phyloP scores from a whole-genome alignment of 2,797 vertebrate genomes.

The Macropodus opercularis region DNA sequence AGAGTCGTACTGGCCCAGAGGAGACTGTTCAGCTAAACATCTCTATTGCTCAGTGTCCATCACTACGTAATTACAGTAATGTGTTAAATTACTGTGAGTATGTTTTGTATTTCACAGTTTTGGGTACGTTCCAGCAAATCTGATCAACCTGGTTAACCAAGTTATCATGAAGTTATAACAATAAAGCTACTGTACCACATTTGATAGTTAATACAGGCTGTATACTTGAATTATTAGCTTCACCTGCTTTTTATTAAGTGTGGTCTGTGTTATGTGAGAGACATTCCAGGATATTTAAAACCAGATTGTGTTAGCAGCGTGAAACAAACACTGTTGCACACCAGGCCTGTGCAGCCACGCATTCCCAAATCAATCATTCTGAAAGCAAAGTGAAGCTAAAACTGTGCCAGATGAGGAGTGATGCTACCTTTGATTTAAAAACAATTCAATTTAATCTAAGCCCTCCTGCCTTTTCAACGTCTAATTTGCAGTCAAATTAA shows the following conservation, averaged over 20 bases:
- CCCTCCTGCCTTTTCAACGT: conserved; percentile 48
- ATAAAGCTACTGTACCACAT: neutral
- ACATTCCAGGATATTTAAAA: conserved; percentile 39
- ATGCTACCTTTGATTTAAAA: conserved; percentile 37
- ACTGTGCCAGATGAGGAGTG: conserved; percentile 38
- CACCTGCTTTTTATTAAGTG: conserved; percentile 41
- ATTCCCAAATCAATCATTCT: conserved; percentile 64
- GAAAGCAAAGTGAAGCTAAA: conserved; percentile 54
- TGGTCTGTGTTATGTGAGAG: conserved; percentile 24
- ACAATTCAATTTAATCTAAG: conserved; percentile 52
- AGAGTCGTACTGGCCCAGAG: conserved; percentile 11
- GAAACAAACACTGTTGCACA: conserved; percentile 32
- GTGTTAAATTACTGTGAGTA: conserved; percentile 38
- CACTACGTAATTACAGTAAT: conserved; percentile 32
- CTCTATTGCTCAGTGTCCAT: conserved; percentile 15
- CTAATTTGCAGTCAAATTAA: conserved; percentile 61
- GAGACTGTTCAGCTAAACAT: conserved; percentile 25
- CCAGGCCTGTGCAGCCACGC: conserved; percentile 54
- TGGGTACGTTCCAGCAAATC: neutral
- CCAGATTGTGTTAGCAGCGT: conserved; percentile 43
- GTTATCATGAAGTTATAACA: conserved; percentile 3
- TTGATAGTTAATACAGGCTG: conserved; percentile 11
- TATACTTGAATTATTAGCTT: conserved; percentile 35
- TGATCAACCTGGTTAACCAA: conserved; percentile 6
- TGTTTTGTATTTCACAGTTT: conserved; percentile 8